A percentile compares a stretch with the other conserved stretches of the same genome.
These are phyloP conservation scores for Phrynosoma platyrhinos DNA, from an alignment of 2,113 vertebrate genomes.

Conservation along the genomic window DNA sequence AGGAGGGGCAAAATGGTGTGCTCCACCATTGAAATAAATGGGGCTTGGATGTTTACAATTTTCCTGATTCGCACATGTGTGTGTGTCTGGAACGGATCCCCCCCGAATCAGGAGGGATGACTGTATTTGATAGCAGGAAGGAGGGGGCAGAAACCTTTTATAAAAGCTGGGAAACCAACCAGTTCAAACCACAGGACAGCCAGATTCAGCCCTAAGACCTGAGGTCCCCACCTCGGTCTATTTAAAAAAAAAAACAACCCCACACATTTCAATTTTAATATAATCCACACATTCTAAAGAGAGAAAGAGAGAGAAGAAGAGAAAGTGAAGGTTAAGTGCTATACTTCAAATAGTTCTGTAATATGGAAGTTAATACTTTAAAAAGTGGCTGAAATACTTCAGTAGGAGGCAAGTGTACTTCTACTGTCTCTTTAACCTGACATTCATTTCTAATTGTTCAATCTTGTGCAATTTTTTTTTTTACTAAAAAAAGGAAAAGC, in stretches of 20 bases:
- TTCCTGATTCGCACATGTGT: too few relatives aligned
- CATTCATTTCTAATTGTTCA: slow-evolving; percentile 48
- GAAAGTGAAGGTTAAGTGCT: slow-evolving; percentile 58
- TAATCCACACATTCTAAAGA: slow-evolving; percentile 27
- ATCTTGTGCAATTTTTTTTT: slow-evolving; percentile 32
- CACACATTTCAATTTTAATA: neutral
- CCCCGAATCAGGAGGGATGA: too few relatives aligned
- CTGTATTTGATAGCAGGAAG: neutral
- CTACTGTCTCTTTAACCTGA: slow-evolving; percentile 34
- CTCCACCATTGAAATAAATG: too few relatives aligned
- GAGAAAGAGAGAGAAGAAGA: slow-evolving; percentile 28
- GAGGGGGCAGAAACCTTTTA: neutral
- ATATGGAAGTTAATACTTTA: slow-evolving; percentile 43
- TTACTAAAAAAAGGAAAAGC: slow-evolving; percentile 30
- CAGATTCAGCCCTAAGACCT: too few relatives aligned
- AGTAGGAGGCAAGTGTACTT: slow-evolving; percentile 37
- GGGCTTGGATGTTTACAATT: too few relatives aligned
- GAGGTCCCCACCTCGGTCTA: too few relatives aligned
- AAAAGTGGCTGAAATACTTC: slow-evolving; percentile 46
- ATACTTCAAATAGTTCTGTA: slow-evolving; percentile 53
- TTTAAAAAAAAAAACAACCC: neutral
- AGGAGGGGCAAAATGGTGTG: too few relatives aligned
- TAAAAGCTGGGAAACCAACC: too few relatives aligned
- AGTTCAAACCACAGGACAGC: too few relatives aligned
- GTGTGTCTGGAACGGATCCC: too few relatives aligned